Evolutionary conservation across 2,113 vertebrate species (phyloP), one percentile per base, ranked within the genome.

Genomic region (Himantopus leucocephalus): DNA sequence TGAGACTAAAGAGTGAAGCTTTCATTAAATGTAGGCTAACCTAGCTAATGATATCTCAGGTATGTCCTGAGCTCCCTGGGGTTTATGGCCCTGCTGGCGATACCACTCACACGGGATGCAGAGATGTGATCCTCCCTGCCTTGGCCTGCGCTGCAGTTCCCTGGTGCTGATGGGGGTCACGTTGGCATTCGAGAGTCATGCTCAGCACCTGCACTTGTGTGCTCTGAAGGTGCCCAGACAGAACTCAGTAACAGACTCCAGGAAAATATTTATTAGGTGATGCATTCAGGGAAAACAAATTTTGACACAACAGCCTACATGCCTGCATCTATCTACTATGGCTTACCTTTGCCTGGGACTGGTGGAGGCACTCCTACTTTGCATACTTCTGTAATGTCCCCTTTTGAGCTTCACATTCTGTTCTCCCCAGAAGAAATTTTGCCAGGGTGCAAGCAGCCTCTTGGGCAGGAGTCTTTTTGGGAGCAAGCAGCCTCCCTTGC

Each of bases 101-200:
- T 47, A 14, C 29, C 2, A 3, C 24, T 47, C 30, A 47, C 21
- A 12, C 0, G 2, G 56, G 41, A 58, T 45, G 21, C 52, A 70
- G 32, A 2, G 0, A 19, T 10, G 29, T 5, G 19, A 73, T 15
- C 19, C 47, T 81, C 24, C 37, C 63, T 90, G 24, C 26, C 12
- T 3, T 9, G 63, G 30, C 43, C 29, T 37, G 21, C 1, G 5
- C 47, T 53, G 59, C 26, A 14, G 41, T 62, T 77, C 30, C 58
- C 72, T 26, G 24, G 24, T 85, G 74, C 76, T 78, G 79, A 35
- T 0, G 0, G 29, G 26, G 41, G 66, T 74, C 48, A 16, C 1
- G 2, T 32, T 5, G 23, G 34, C 66, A 82, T 45, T 34, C 0
- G 1, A 72, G 43, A 94, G 30, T 83, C 85, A 90, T 0, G 0